Evolutionary conservation across 2,113 vertebrate species (phyloP).

Genomic region (Oreochromis tanganicae): DNA sequence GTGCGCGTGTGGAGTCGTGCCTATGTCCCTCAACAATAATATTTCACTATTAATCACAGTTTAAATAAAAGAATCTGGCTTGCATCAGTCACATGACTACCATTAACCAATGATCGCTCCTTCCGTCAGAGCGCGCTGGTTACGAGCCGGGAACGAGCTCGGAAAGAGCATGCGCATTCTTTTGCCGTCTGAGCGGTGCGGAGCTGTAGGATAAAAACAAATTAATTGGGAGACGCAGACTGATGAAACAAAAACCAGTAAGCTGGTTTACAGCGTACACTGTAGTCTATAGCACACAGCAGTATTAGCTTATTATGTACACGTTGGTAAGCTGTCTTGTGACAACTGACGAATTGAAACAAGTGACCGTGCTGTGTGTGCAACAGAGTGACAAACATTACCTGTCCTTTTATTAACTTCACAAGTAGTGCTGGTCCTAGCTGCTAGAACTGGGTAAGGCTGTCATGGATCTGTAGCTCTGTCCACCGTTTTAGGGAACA

Average conservation of each 20-base stretch:
- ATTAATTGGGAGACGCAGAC: background rate
- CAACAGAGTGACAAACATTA: background rate
- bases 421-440: background rate
- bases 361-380: background rate
- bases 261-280: background rate
- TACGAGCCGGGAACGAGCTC: background rate
- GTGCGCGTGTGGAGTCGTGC: rapidly evolving
- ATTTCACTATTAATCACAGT: background rate
- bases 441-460: background rate
- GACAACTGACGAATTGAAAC: background rate
- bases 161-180: background rate
- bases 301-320: background rate
- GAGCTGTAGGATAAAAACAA: background rate
- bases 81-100: background rate
- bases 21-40: background rate
- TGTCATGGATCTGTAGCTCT: background rate
- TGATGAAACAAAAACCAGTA: background rate
- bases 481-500: background rate
- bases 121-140: background rate
- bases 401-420: background rate
- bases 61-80: background rate
- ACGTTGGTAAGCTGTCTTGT: background rate
- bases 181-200: rapidly evolving
- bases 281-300: background rate
- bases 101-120: background rate